Evolutionary conservation across 1,140 invertebrate genomes (phyloP), one percentile per base, ranked within the genome.

Genomic region (Penaeus indicus): DNA sequence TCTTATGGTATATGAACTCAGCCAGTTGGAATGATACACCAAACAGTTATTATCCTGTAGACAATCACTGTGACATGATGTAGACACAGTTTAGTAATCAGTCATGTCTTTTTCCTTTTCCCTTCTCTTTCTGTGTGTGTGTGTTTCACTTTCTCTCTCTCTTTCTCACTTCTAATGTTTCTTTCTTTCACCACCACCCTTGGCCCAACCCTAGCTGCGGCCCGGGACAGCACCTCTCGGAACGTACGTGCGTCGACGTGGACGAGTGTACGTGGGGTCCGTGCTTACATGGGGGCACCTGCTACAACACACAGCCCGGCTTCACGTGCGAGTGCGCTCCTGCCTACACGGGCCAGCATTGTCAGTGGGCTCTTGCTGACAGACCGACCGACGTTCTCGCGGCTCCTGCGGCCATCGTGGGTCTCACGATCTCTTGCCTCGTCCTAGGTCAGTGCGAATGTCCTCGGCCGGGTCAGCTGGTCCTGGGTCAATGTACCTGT

Each of bases 261-360:
- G 72, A 75, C 72, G 72, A 75, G n/a, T 75, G 72, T 25, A 75
- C 42, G 16, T 75, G 42, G 18, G 72, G 42, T 3, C 72, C 72
- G 5, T 75, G 72, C 42, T 32, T 75, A 21, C 42, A 32, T 21
- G 72, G 72, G 8, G 72, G 72, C 18, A 75, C 72, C 13, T 75
- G 72, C 25, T 32, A 25, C 5, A 75, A 75, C 72, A 27, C 42
- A 38, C 42, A 75, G 18, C 72, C 72, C 16, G 72, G 72, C 5
- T 75, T 32, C 25, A 75, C 27, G 72, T 75, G 72, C n/a, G 42
- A 27, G 16, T 75, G 72, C 11, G 72, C 21, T 19, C 72, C 72
- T 10, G 27, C 27, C 72, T 38, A 75, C 72, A 75, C 72, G 4
- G 72, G 72, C 1, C 27, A 75, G 25, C 27, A 75, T 21, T 75